These are phyloP conservation scores for Cotesia glomerata DNA, from an alignment of 1,140 invertebrate genomes.

Conservation along the genomic window DNA sequence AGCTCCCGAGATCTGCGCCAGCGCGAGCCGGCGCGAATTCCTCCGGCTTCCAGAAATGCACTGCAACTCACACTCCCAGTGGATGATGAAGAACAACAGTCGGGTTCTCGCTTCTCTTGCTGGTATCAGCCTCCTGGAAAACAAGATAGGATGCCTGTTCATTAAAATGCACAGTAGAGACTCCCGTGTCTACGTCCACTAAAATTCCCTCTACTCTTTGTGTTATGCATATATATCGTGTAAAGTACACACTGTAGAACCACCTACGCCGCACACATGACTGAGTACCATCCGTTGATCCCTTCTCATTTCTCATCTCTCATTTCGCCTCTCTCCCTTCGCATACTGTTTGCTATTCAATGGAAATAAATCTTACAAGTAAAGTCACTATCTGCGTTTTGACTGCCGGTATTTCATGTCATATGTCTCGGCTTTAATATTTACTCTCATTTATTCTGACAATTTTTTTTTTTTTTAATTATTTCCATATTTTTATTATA, in stretches of 20 bases:
- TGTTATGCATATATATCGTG: not conserved
- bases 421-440: too few relatives aligned
- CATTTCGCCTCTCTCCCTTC: not conserved
- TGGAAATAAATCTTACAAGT: not conserved
- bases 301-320: not conserved
- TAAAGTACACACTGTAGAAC: not conserved
- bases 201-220: not conserved
- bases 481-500: too few relatives aligned
- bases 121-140: slow-evolving; percentile 43
- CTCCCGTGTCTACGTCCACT: slow-evolving; percentile 23
- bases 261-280: not conserved
- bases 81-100: not conserved
- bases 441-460: too few relatives aligned
- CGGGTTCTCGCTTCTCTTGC: slow-evolving; percentile 17
- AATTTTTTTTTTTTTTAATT: too few relatives aligned
- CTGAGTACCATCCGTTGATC: not conserved
- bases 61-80: not conserved
- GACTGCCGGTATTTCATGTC: not conserved
- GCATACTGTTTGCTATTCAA: slow-evolving; percentile 1
- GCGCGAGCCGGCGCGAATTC: slow-evolving; percentile 5
- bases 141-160: slow-evolving; percentile 43
- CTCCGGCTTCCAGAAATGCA: not conserved
- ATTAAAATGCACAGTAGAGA: slow-evolving; percentile 46
- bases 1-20: slow-evolving; percentile 24
- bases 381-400: not conserved